Percentiles rank a stretch among this genome's conserved stretches.
Conservation (phyloP, 2,888 invertebrate genomes). For the Drosophila mimica region DNA sequence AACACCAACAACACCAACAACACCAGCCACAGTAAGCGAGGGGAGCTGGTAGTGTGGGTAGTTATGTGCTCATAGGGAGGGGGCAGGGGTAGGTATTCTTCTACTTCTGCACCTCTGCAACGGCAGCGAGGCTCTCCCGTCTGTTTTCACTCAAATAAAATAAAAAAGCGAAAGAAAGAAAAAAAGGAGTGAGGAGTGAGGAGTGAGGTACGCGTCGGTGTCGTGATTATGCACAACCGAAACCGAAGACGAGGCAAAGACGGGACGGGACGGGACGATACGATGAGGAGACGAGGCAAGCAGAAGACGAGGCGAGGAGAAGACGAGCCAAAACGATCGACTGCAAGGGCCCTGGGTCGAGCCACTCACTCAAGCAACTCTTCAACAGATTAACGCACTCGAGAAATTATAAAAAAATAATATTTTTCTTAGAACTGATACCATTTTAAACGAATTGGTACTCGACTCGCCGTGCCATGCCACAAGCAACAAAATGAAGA, state of each 20-base stretch:
- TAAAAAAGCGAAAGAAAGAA: neutral
- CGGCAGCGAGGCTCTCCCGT: slow-evolving; percentile 11
- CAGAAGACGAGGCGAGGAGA: neutral
- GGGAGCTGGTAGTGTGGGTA: neutral
- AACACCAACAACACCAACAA: slow-evolving; percentile 71
- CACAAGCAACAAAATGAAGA: slow-evolving; percentile 63
- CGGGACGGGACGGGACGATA: slow-evolving; percentile 4
- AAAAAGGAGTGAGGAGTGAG: neutral
- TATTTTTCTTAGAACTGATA: slow-evolving; percentile 84
- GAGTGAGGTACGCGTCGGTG: slow-evolving; percentile 31
- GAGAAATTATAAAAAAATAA: slow-evolving; percentile 83
- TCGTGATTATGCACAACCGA: slow-evolving; percentile 75
- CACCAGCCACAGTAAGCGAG: neutral
- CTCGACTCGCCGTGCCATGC: slow-evolving; percentile 58
- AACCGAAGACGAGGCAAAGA: slow-evolving; percentile 12
- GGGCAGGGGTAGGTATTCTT: slow-evolving; percentile 9
- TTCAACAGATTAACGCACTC: slow-evolving; percentile 83
- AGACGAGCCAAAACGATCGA: slow-evolving; percentile 24
- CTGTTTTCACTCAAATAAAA: slow-evolving; percentile 48
- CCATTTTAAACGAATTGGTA: slow-evolving; percentile 84
- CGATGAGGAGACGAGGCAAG: neutral
- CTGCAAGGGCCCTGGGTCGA: slow-evolving; percentile 33
- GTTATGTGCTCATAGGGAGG: neutral
- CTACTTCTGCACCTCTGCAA: slow-evolving; percentile 3
- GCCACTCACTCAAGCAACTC: slow-evolving; percentile 61